Conservation (phyloP, 2,113 vertebrate species). For the Herpailurus yagouaroundi region DNA sequence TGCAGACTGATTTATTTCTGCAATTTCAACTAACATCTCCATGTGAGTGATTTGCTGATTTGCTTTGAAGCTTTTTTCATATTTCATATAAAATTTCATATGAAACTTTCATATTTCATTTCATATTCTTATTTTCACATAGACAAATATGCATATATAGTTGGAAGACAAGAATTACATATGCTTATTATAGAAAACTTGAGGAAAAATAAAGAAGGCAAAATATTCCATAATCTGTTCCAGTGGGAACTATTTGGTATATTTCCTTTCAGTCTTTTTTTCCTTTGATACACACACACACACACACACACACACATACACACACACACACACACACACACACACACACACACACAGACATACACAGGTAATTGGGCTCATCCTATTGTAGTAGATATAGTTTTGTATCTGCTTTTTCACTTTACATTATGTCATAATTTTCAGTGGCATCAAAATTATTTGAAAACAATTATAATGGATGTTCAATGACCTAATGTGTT, state of each 20-base stretch:
- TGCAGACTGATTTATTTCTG: neutral
- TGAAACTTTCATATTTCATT: neutral
- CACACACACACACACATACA: neutral
- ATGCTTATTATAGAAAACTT: neutral
- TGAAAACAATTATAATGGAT: constrained; percentile 13
- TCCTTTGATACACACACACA: neutral
- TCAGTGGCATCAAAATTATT: constrained; percentile 15
- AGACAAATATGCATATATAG: neutral
- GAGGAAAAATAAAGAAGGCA: neutral
- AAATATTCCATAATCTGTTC: constrained; percentile 33
- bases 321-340: neutral
- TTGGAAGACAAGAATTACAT: constrained; percentile 19
- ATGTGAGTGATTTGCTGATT: constrained; percentile 23
- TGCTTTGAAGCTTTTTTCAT: constrained; percentile 15
- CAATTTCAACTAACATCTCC: neutral
- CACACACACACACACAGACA: neutral
- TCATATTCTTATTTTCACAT: neutral
- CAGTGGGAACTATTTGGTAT: neutral
- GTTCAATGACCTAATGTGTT: neutral
- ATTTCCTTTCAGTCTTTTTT: neutral
- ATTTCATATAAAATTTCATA: no score
- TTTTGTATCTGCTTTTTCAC: constrained; percentile 30
- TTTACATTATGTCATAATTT: constrained; percentile 33
- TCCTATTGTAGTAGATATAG: neutral
- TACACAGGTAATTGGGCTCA: neutral